Evolutionary conservation across 2,113 vertebrate genomes (phyloP), one percentile per base, ranked within the genome.

Genomic region (Stigmatopora argus): DNA sequence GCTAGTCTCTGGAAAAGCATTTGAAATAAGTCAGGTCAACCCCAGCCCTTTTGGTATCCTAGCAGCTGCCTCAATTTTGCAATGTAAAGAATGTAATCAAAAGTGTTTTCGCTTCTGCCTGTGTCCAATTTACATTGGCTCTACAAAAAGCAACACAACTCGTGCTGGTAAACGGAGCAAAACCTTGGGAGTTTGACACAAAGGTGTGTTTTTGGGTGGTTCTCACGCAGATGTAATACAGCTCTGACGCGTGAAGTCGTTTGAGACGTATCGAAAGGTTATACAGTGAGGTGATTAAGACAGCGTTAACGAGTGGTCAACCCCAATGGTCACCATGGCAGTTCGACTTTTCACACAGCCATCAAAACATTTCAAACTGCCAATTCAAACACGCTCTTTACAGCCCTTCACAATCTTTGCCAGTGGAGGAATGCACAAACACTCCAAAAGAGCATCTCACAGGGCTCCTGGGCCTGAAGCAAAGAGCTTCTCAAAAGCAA

Each of bases 351-450:
- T 84, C 80, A 78, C 78, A 84, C 79, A 64, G 67, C 66, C 68
- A 80, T 74, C 76, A 73, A 75, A 84, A 85, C 69, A 83, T 81
- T 60, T 55, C 55, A 74, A 70, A 73, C 66, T 12, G 75, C 85
- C 85, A 84, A 78, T 81, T 88, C 85, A 90, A 87, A 90, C 85
- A 78, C 15, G 0, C 65, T 71, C 85, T 82, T 82, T 67, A 78
- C 73, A 70, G 80, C 81, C 66, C 62, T 67, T 44, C 26, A 76
- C 73, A 57, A 67, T 83, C 78, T 89, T 87, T 86, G 81, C 89
- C 73, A 68, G 77, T 72, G 64, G 63, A 77, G 84, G 88, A 88
- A 89, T 89, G 88, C 77, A 79, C 89, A 90, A 89, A 91, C 81
- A 87, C 67, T 78, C 74, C 68, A 74, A 85, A 83, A 49, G 70